Percentiles rank a stretch among this genome's conserved stretches.
Conservation (phyloP, 2,113 vertebrate genomes). For the Gambusia holbrooki region DNA sequence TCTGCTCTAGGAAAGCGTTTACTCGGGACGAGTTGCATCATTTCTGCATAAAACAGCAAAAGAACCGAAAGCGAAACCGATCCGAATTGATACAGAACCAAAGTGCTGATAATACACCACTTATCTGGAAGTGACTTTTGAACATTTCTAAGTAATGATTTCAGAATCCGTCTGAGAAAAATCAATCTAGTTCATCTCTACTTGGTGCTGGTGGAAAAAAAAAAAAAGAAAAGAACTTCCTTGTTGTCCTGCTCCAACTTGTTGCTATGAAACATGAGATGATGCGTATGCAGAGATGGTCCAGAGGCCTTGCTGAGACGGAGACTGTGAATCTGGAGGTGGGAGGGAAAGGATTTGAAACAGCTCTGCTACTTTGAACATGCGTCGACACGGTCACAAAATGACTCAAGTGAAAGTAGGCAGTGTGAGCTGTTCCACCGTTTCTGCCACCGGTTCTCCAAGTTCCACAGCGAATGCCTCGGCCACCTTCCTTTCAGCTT, state of each 20-base stretch:
- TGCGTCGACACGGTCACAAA: conserved; percentile 35
- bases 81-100: background rate
- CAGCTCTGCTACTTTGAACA: conserved; percentile 38
- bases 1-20: background rate
- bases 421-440: conserved; percentile 26
- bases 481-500: background rate
- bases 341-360: conserved; percentile 49
- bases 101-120: background rate
- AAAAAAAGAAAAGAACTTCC: conserved; percentile 20
- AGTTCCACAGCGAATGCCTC: background rate
- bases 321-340: conserved; percentile 73
- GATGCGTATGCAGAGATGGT: conserved; percentile 66
- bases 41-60: background rate
- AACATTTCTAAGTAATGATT: background rate
- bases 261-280: conserved; percentile 81
- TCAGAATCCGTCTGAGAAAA: background rate
- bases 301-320: conserved; percentile 74
- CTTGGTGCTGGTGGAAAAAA: conserved; percentile 21
- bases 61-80: background rate
- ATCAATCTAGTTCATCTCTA: conserved; percentile 6
- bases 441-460: conserved; percentile 22
- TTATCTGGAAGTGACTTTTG: background rate
- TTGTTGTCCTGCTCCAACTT: conserved; percentile 71
- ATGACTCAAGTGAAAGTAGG: conserved; percentile 39
- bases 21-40: background rate